Base-by-base conservation (phyloP, 2,113 vertebrate genomes). In the Catharus minimus region DNA sequence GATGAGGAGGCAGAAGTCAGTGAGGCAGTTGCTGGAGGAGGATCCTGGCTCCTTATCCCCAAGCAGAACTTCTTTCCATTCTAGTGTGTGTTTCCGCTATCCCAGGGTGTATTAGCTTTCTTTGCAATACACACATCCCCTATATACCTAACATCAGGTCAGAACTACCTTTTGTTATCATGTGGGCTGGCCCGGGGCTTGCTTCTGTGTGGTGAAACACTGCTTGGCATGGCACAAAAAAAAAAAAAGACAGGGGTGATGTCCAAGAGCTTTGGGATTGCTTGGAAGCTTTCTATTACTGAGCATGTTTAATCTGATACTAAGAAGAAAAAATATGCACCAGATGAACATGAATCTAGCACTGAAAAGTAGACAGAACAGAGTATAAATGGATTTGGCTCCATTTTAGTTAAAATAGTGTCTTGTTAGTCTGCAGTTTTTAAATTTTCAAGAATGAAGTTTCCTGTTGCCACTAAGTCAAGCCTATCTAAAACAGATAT, bases 1-100 rank as follows among this genome's bases (percentile, higher is more conserved):
- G 97, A 98, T 98, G 97, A 97, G 96, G 95, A 98, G 96, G 83
- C 97, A 98, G 97, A 97, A 98, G 97, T 97, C 97, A 98, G 97
- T 97, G 97, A 98, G 97, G 97, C 97, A 97, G 97, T 97, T 97
- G 96, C 96, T 97, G 97, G 97, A 97, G 97, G 95, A 97, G 95
- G 95, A 97, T 96, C 94, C 96, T 87, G 94, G 94, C 96, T 97
- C 96, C 94, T 95, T 97, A 79, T 96, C 95, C 96, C 96, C 96
- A 96, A 93, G 96, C 96, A 97, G 95, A 97, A 94, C 92, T 94
- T 96, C 96, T 96, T 97, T 97, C 90, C 97, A 92, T 96, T 96
- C 95, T 96, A 97, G 97, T 95, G 95, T 96, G 96, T 97, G 97
- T 97, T 97, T 97, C 97, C 89, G 96, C 94, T 97, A 93, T 82